Evolutionary conservation across 2,113 vertebrate species (phyloP), one percentile per base, ranked within the genome.

Genomic region (Balaeniceps rex): DNA sequence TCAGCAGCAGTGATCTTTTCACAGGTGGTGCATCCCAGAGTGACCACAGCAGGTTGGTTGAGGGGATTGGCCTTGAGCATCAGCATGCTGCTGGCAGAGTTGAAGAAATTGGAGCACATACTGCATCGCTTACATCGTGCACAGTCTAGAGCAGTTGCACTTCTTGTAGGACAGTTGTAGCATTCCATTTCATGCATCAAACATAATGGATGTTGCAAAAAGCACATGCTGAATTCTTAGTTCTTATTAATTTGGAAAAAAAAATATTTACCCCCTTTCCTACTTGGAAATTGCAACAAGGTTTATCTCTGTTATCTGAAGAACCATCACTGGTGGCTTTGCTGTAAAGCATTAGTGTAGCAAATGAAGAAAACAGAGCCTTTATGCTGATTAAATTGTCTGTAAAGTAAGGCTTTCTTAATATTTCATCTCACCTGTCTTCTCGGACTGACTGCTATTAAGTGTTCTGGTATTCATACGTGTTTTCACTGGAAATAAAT

Each of bases 351-450:
- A 58, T 91, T 95, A 85, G 44, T 84, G 38, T n/a, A 90, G 83
- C 79, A 97, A 96, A 97, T 94, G 88, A 96, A 97, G 88, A 40
- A 24, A 97, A 95, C 31, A 72, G 69, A 79, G 72, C 65, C 92
- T 95, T 97, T 93, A 79, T 92, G 55, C 80, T 96, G 95, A 97
- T 96, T 97, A 94, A 96, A 93, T 94, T 95, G 91, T 90, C 83
- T 96, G 89, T 97, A 96, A 97, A 96, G 65, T 70, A 72, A 88
- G 77, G 21, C 18, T 92, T 90, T 75, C 60, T 83, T 93, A 97
- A 96, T 96, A 94, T 95, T 96, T 96, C 77, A 95, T 88, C 90
- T 97, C 92, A 90, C 79, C 82, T 96, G 57, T 96, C 71, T 94
- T 61, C 75, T 97, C 93, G 72, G 60, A 70, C 2, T 26, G 54